Evolutionary conservation across 1,140 invertebrate genomes (phyloP), one percentile per base, ranked within the genome.

Genomic region (Philotrypesis tridentata): DNA sequence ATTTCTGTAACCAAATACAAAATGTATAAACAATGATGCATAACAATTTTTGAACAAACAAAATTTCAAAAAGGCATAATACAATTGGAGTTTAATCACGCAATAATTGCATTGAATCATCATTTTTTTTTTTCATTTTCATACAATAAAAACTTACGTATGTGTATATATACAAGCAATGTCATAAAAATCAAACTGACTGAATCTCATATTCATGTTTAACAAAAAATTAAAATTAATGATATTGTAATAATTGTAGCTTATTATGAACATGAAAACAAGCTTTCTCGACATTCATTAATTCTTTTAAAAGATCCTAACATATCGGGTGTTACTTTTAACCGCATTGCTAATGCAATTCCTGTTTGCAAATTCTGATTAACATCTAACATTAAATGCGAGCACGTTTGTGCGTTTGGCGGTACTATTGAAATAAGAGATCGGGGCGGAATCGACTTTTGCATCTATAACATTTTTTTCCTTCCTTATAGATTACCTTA

Each of bases 141-240:
- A 79, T 61, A 21, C 71, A 72, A 81, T 81, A 74, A 68, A 79
- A 60, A 73, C 40, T 72, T 72, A 73, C 27, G 7, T 43, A 37
- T 37, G 40, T 72, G 67, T 43, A 14, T 82, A 82, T 78, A 12
- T 78, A 77, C 75, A 82, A 23, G 37, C 33, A 77, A 21, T 73
- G 29, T 37, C 17, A 78, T 73, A 74, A 79, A 68, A 74, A 79
- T 68, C 6, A 11, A 82, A 60, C 2, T 79, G 63, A 79, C 71
- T 74, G 61, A 83, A 83, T 83, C 68, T 74, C 60, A 78, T 70
- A 68, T 73, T 79, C 65, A 40, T 40, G 60, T 60, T 79, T 65
- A n/a, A 73, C 27, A 31, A 33, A 9, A 48, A 73, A 78, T 21
- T 7, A 43, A 68, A 27, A 78, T 9, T 68, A 73, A 63, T 43